A percentile compares a stretch with the other conserved stretches of the same genome.
phyloP scores from a whole-genome alignment of 2,797 vertebrate species.

The Platalea minor region DNA sequence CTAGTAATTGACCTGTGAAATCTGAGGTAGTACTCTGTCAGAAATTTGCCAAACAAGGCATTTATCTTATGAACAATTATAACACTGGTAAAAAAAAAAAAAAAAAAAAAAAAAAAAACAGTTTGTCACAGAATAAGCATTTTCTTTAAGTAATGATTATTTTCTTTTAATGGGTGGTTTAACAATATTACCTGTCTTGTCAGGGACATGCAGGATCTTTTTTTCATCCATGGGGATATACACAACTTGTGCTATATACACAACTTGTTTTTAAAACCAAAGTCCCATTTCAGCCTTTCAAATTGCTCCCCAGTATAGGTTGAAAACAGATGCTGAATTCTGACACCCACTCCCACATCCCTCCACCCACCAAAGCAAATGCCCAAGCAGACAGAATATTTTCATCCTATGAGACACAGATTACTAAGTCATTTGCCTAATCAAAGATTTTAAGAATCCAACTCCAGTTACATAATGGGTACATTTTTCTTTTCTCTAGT shows the following conservation, averaged over 20 bases:
- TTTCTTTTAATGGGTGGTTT: not conserved
- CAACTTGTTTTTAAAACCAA: not conserved
- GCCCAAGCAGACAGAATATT: not conserved
- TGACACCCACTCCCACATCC: not conserved
- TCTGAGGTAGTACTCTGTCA: not conserved
- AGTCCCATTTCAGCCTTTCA: not conserved
- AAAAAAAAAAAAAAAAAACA: too few species aligned
- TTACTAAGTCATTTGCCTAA: not conserved
- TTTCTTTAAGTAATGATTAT: not conserved
- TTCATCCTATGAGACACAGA: not conserved
- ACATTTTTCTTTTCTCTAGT: not conserved
- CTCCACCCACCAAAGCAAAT: not conserved
- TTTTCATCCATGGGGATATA: not conserved
- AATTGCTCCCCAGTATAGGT: not conserved
- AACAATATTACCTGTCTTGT: not conserved
- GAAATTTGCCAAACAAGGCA: not conserved
- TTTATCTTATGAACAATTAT: not conserved
- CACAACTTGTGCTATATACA: not conserved
- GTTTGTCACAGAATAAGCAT: not conserved
- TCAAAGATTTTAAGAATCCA: not conserved
- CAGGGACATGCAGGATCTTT: not conserved
- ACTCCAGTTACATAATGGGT: not conserved
- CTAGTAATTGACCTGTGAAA: not conserved
- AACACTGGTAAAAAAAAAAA: not conserved
- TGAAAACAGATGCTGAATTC: not conserved